Percentiles rank a stretch among this genome's conserved stretches.
Conservation (phyloP, 2,888 invertebrate genomes). For the Galeopsomyia nigrocyanea region DNA sequence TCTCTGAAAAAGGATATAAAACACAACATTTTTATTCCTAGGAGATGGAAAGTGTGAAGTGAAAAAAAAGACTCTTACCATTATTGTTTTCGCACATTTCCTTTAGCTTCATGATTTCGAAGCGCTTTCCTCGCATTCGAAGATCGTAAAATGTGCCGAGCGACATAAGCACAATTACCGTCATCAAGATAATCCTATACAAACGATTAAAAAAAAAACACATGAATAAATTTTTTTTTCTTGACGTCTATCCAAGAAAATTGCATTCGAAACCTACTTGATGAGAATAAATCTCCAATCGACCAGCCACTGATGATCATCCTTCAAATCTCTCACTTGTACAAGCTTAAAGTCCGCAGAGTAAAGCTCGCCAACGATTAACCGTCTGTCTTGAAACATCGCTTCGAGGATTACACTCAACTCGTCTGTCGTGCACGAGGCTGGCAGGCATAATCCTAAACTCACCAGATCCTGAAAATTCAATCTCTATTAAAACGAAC, state of each 20-base stretch:
- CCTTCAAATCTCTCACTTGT: slow-evolving; percentile 60
- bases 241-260: background rate
- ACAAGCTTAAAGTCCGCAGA: slow-evolving; percentile 62
- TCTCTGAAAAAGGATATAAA: slow-evolving; percentile 18
- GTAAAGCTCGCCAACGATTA: slow-evolving; percentile 64
- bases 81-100: slow-evolving; percentile 51
- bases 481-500: background rate
- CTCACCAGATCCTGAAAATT: slow-evolving; percentile 69
- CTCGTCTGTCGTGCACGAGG: slow-evolving; percentile 67
- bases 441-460: slow-evolving; percentile 72
- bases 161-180: slow-evolving; percentile 57
- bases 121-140: slow-evolving; percentile 55
- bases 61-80: slow-evolving; percentile 47
- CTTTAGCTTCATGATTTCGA: slow-evolving; percentile 24
- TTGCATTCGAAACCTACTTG: slow-evolving; percentile 58
- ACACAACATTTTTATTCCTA: background rate
- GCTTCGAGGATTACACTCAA: slow-evolving; percentile 58
- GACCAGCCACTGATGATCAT: slow-evolving; percentile 60
- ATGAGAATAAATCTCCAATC: slow-evolving; percentile 62
- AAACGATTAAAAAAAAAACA: background rate
- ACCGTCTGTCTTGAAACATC: slow-evolving; percentile 60
- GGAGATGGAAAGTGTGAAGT: too few species aligned
- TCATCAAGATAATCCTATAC: slow-evolving; percentile 53
- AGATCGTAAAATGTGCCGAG: slow-evolving; percentile 65
- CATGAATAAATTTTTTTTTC: background rate